Percentiles rank a stretch among this genome's conserved stretches.
phyloP scores from a whole-genome alignment of 2,888 invertebrate genomes.

The Yponomeuta malinellus region DNA sequence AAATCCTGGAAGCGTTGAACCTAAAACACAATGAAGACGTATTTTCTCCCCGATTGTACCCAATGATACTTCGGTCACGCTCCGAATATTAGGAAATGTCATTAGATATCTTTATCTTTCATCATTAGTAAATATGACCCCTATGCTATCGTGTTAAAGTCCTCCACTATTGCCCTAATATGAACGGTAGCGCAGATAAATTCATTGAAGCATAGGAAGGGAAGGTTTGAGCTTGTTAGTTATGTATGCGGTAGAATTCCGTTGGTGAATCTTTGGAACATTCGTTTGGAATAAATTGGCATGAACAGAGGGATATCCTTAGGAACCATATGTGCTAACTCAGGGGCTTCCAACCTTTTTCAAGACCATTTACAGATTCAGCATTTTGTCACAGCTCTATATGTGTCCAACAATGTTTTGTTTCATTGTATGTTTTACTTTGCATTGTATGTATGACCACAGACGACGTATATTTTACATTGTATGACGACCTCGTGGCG shows the following conservation, averaged over 20 bases:
- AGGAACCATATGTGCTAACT: neutral
- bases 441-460: too few relatives aligned
- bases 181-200: neutral
- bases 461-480: too few relatives aligned
- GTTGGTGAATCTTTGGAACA: neutral
- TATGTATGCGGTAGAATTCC: neutral
- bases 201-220: neutral
- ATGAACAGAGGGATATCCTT: neutral
- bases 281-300: neutral
- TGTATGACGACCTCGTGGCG: too few relatives aligned
- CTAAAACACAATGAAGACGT: neutral
- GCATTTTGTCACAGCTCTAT: too few relatives aligned
- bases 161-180: neutral
- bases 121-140: neutral
- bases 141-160: neutral
- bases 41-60: neutral
- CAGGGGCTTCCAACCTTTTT: too few relatives aligned
- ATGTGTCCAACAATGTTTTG: too few relatives aligned
- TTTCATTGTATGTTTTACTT: too few relatives aligned
- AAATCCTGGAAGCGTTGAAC: neutral
- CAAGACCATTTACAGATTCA: too few relatives aligned
- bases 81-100: conserved; percentile 11
- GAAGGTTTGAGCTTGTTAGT: neutral
- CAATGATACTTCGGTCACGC: conserved; percentile 5
- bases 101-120: neutral